A percentile compares a stretch with the other conserved stretches of the same genome.
Conservation (phyloP, 2,113 vertebrate species). For the Pterocles gutturalis region DNA sequence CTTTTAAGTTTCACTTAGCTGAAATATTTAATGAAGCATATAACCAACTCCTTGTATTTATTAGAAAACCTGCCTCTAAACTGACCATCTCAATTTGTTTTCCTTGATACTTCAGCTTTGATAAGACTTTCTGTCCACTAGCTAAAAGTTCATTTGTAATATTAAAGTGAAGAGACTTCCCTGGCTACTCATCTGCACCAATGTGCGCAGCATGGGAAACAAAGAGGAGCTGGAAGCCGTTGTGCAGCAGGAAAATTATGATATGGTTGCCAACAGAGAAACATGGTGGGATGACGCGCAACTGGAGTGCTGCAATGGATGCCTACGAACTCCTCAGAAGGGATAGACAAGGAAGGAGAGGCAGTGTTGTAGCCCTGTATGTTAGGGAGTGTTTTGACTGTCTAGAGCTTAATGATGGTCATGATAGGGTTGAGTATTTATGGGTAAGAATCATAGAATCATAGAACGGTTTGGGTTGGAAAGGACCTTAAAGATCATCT, state of each 20-base stretch:
- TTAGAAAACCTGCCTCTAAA: conserved; percentile 7
- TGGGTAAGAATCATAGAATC: no score
- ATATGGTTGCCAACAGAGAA: not conserved
- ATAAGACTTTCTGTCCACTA: not conserved
- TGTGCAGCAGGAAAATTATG: not conserved
- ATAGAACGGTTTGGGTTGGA: no score
- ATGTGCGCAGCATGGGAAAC: not conserved
- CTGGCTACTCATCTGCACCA: not conserved
- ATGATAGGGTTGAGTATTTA: no score
- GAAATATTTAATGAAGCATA: conserved; percentile 16
- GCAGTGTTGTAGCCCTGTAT: no score
- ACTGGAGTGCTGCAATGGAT: not conserved
- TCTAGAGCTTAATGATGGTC: no score
- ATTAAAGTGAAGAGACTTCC: not conserved
- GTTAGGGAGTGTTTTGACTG: no score
- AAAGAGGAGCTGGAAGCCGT: not conserved
- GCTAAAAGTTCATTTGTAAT: not conserved
- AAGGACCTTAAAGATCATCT: no score
- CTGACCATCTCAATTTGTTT: conserved; percentile 32
- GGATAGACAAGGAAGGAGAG: not conserved
- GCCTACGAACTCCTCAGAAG: not conserved
- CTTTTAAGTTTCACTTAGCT: conserved; percentile 5
- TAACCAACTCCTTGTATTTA: not conserved
- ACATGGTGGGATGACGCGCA: not conserved
- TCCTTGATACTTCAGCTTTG: not conserved